Conservation (phyloP, 2,797 vertebrate species). For the Anabas testudineus region DNA sequence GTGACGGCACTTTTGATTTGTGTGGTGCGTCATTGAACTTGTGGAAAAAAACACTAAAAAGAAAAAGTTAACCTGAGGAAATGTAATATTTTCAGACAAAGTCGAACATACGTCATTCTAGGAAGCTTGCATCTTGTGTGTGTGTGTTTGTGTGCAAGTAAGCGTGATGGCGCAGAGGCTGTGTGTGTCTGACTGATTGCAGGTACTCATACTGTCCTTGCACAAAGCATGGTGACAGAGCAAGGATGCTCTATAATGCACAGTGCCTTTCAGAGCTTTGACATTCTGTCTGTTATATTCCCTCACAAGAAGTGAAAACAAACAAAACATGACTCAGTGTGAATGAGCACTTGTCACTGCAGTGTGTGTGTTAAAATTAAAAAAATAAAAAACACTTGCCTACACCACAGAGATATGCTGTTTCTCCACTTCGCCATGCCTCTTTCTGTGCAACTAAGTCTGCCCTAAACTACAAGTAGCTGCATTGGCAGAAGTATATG, state of each 20-base stretch:
- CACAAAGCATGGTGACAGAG: constrained; percentile 26
- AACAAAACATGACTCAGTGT: constrained; percentile 43
- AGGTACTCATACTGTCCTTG: constrained; percentile 40
- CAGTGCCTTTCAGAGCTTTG: constrained; percentile 16
- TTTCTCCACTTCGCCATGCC: neutral
- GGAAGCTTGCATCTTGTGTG: neutral
- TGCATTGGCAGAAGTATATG: neutral
- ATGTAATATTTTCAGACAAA: neutral
- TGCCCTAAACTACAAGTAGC: constrained; percentile 3
- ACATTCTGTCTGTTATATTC: constrained; percentile 32
- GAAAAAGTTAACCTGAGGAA: neutral
- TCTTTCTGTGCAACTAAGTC: neutral
- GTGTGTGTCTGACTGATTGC: constrained; percentile 17
- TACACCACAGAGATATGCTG: neutral
- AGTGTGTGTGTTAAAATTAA: constrained; percentile 17
- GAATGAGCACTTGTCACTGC: constrained; percentile 27
- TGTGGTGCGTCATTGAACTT: neutral
- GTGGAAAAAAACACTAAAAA: neutral
- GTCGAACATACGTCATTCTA: neutral
- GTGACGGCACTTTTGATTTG: neutral
- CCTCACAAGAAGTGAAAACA: constrained; percentile 19
- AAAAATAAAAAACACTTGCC: constrained; percentile 2
- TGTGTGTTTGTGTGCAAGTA: neutral
- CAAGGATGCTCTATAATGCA: constrained; percentile 26
- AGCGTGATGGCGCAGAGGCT: neutral